Percentiles rank a stretch among this genome's conserved stretches.
These are phyloP conservation scores for Sciurus niger DNA, from an alignment of 2,113 vertebrate species.

Conservation along the genomic window DNA sequence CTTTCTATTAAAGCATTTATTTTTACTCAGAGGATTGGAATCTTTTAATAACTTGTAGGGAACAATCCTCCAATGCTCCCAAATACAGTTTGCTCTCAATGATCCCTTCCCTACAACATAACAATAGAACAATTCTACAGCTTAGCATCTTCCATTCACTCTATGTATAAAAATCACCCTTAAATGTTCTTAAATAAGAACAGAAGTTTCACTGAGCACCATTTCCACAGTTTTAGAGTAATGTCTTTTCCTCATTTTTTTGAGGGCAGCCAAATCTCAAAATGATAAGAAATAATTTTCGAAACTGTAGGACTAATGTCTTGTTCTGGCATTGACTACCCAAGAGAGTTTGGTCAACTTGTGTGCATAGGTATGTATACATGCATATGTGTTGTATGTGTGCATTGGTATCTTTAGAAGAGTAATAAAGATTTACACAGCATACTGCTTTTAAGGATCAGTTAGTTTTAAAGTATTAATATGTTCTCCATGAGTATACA, in stretches of 20 bases:
- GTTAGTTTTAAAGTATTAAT: conserved; percentile 50
- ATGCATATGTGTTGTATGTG: background rate
- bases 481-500: background rate
- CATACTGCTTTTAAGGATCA: conserved; percentile 28
- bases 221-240: background rate
- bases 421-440: conserved; percentile 13
- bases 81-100: background rate
- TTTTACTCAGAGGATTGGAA: background rate
- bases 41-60: background rate
- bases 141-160: background rate
- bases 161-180: background rate
- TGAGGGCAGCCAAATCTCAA: background rate
- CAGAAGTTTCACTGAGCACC: background rate
- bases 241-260: background rate
- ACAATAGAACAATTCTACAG: background rate
- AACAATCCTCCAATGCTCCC: background rate
- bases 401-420: conserved; percentile 23
- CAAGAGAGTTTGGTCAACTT: background rate
- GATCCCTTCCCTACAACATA: too few species aligned
- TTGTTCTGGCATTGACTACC: background rate
- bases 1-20: background rate
- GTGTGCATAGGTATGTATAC: background rate
- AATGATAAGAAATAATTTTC: background rate
- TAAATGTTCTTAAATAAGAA: background rate
- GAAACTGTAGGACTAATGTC: background rate